These are phyloP conservation scores for Philotrypesis tridentata DNA, from an alignment of 1,140 invertebrate genomes.

Conservation along the genomic window DNA sequence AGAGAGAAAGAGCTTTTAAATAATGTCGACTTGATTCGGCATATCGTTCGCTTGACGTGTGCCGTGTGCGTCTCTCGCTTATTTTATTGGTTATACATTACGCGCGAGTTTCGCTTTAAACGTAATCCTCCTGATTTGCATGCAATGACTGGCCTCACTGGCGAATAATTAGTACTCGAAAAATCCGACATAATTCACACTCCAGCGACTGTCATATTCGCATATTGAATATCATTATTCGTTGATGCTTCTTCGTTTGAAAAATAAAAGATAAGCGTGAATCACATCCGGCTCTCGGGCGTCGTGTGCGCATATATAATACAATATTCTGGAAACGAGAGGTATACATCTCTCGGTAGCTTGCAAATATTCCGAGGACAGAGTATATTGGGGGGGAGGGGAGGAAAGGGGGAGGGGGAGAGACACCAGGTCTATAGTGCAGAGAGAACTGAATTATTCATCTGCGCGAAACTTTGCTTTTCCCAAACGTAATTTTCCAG, in stretches of 20 bases:
- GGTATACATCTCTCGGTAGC: neutral
- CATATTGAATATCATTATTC: neutral
- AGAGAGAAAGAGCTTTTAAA: neutral
- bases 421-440: neutral
- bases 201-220: neutral
- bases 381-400: no score
- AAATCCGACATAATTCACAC: neutral
- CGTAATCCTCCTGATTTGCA: neutral
- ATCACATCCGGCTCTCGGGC: no score
- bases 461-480: conserved; percentile 20
- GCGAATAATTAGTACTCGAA: neutral
- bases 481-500: neutral
- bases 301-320: neutral
- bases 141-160: no score
- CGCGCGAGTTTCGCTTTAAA: neutral
- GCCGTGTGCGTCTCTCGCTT: no score
- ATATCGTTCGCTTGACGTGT: no score
- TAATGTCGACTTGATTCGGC: neutral
- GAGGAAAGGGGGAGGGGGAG: no score
- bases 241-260: neutral
- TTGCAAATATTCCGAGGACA: neutral
- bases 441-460: conserved; percentile 18
- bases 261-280: no score
- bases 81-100: no score
- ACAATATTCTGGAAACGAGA: neutral